Base-by-base conservation (phyloP, 92 coral and sea anemone species). In the Plumapathes pennacea region DNA sequence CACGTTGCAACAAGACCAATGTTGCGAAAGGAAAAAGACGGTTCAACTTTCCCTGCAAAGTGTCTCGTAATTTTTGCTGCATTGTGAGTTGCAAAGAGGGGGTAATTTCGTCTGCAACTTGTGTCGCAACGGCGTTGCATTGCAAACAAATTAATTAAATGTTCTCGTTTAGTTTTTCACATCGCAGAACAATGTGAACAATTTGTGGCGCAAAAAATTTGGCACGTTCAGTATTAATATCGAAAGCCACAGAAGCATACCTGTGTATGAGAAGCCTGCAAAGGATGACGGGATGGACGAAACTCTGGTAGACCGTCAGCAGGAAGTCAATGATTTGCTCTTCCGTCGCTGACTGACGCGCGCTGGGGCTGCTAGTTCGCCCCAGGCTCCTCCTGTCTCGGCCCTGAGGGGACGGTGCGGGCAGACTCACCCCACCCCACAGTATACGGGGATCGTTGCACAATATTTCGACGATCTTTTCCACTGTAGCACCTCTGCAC, bases 401-500 rank as follows among this genome's bases (percentile, higher is more conserved):
- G 12, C 79, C 90, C 33, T 76, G 62, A 8, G 86, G 83, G 25
- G 97, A 83, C 34, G 90, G 72, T 2, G 75, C 57, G 17, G 79
- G 90, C 29, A 91, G 78, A 15, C 50, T 66, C 5, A 78, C 58
- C 2, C 97, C 97, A n/a, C 97, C 97, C 97, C 97, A 91, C 40
- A 91, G 56, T 4, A 85, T 56, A 3, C 85, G 70, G 1, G 97
- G 89, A 38, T 84, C 85, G 69, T 89, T 80, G 10, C 89, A 83
- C 38, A 82, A 54, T 22, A 88, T 83, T 43, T 85, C 88, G 17
- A 91, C 90, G 3, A 90, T 62, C 39, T 81, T 83, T 60, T 87
- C 96, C 12, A 83, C 57, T 23, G 77, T 83, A 3, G 88, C 95
- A 1, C 97, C 97, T 49, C 95, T 90, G 79, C 1, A 29, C 21